Base-by-base conservation (phyloP, 2,113 vertebrate genomes). In the Trachemys scripta region DNA sequence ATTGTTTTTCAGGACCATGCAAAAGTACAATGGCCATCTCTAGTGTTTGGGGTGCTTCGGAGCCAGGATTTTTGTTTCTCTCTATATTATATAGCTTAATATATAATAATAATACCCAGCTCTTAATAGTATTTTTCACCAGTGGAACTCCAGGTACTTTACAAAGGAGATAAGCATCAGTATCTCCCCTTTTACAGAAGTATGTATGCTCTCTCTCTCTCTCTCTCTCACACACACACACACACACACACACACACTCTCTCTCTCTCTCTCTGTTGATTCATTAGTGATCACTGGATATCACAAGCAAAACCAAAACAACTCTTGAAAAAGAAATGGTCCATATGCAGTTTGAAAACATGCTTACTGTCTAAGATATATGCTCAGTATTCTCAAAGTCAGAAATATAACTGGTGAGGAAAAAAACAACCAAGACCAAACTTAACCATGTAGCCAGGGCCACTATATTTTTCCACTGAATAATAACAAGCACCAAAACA, bases 21-120 rank as follows among this genome's bases (percentile, higher is more conserved):
- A 3, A 2, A 89, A 84, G 50, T 27, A 53, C 10, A 38, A 29
- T 81, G 62, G 80, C 53, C 84, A 87, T 79, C n/a, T 38, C 1
- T 88, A 49, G 56, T 57, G 84, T 8, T 54, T 27, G 59, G 92
- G 83, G 80, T 62, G 84, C 25, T 97, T 97, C 90, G 81, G 54
- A 87, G 80, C 76, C 84, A 87, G 88, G 62, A 84, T 91, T 79
- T 56, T 76, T 84, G 54, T 14, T 93, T 89, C 91, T 90, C 76
- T 87, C 53, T 62, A 62, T 72, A 13, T 62, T 13, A 62, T 72
- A 72, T 38, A 38, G 19, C 38, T 69, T 62, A 62, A 62, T 69
- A 69, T 69, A 69, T 59, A 59, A 29, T 25, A 65, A 35, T 19
- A 72, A 72, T 72, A 72, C n/a, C 17, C 65, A 72, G n/a, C 5